phyloP scores from a whole-genome alignment of 2,888 invertebrate species.

The Griposia aprilina region DNA sequence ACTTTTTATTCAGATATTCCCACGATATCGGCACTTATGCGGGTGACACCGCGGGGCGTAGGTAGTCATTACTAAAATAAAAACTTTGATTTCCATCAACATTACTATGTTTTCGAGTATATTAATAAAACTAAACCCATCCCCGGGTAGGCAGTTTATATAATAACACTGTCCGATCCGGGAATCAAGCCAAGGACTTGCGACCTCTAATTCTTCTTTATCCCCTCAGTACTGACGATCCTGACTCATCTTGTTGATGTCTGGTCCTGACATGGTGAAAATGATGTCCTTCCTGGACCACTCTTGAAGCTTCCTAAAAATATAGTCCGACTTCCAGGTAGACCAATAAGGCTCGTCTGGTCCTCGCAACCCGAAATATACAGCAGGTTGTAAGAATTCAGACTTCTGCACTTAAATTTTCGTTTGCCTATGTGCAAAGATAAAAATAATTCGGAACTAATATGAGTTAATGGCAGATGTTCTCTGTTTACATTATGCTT shows the following conservation, averaged over 20 bases:
- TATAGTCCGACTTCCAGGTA: not conserved
- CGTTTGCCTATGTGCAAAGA: constrained; percentile 4
- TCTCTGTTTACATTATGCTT: constrained; percentile 47
- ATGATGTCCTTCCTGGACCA: not conserved
- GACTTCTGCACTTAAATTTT: constrained; percentile 20
- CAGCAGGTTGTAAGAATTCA: not conserved
- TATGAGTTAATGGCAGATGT: constrained; percentile 44
- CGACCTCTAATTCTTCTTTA: no score
- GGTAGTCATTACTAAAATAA: no score
- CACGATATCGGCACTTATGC: not conserved
- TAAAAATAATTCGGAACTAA: constrained; percentile 54
- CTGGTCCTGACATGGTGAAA: not conserved
- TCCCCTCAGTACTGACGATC: no score
- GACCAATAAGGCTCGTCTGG: not conserved
- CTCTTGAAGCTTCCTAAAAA: not conserved
- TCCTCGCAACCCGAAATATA: not conserved
- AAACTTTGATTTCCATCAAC: no score
- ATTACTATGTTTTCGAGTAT: no score
- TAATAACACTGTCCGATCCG: not conserved
- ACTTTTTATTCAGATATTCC: not conserved
- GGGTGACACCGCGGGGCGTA: not conserved
- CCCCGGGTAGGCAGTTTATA: not conserved
- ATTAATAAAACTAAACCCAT: no score
- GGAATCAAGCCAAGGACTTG: no score
- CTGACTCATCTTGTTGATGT: no score